Base-by-base conservation (phyloP, 2,797 vertebrate species). In the Pangasius sanitwongsei region DNA sequence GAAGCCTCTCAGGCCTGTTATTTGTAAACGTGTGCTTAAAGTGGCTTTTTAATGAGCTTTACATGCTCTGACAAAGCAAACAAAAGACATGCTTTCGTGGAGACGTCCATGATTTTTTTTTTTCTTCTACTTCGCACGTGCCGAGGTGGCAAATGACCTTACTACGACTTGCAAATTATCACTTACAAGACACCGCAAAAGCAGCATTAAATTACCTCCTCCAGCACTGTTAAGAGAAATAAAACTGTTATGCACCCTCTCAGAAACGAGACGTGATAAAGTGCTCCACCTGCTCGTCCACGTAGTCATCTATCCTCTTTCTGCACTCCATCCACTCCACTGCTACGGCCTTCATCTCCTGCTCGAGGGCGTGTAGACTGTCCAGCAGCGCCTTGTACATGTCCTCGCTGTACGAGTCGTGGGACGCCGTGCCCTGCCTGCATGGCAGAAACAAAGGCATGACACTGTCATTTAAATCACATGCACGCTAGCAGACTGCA, bases 281-380 rank as follows among this genome's bases (percentile, higher is more conserved):
- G 12, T 53, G 67, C 23, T 48, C 16, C 93, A 99, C 99, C 98
- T 99, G 98, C 91, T 99, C 98, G 89, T 98, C 99, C 72, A 99
- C 98, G 31, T 99, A 99, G 93, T 99, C 97, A 69, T 99, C 99
- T 61, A 99, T 99, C 95, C 98, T 97, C 94, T 98, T 98, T 94
- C 99, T 98, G 93, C 98, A 99, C 93, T 98, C 97, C 92, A 98
- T 96, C 99, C 99, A 99, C 89, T 98, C 96, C 89, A 96, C 95
- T 2, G 98, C 97, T 83, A 99, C 97, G 2, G 95, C 95, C 61
- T 94, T 96, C 97, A 99, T 98, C 92, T 99, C 97, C 94, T 97
- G 97, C 93, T 99, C 97, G 80, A 98, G 96, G 90, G 95, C 96
- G 93, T 97, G 97, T 95, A 97, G 98, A 93, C 97, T 96, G 94